phyloP scores from a whole-genome alignment of 2,113 vertebrate species.

The Periophthalmodon schlosseri region DNA sequence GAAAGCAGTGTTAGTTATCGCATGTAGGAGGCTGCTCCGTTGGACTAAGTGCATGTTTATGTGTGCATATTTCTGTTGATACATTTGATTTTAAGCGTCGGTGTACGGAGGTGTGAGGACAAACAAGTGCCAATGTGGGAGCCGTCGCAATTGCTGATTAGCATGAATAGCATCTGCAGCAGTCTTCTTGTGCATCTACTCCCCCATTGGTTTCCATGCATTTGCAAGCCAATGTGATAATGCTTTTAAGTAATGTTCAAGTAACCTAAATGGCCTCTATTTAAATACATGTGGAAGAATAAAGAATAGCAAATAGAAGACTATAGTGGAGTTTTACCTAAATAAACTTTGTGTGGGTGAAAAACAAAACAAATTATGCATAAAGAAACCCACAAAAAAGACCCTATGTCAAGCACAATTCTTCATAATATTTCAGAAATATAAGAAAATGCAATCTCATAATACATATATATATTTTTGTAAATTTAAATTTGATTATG shows the following conservation, averaged over 20 bases:
- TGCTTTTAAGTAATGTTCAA: neutral
- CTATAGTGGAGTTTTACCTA: no score
- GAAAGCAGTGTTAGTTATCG: slow-evolving; percentile 10
- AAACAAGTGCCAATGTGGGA: neutral
- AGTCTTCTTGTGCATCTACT: slow-evolving; percentile 8
- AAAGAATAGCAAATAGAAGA: neutral
- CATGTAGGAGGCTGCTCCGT: slow-evolving; percentile 18
- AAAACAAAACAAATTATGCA: no score
- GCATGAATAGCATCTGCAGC: slow-evolving; percentile 23
- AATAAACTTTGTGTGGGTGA: no score
- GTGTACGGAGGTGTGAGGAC: slow-evolving; percentile 5
- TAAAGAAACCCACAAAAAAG: no score
- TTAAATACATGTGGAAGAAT: neutral
- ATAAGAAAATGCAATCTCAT: no score
- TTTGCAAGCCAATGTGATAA: neutral
- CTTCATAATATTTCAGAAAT: no score
- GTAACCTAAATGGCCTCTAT: neutral
- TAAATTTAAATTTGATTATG: no score
- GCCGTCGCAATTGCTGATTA: slow-evolving; percentile 17
- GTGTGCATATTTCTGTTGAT: slow-evolving; percentile 15
- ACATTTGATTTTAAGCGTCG: slow-evolving; percentile 8
- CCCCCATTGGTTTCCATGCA: neutral
- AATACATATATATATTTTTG: no score
- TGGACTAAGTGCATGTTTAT: slow-evolving; percentile 15
- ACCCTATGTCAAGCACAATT: no score